A percentile compares a stretch with the other conserved stretches of the same genome.
Evolutionary conservation across 2,888 invertebrate species (phyloP).

Genomic region (Mimumesa dahlbomi): DNA sequence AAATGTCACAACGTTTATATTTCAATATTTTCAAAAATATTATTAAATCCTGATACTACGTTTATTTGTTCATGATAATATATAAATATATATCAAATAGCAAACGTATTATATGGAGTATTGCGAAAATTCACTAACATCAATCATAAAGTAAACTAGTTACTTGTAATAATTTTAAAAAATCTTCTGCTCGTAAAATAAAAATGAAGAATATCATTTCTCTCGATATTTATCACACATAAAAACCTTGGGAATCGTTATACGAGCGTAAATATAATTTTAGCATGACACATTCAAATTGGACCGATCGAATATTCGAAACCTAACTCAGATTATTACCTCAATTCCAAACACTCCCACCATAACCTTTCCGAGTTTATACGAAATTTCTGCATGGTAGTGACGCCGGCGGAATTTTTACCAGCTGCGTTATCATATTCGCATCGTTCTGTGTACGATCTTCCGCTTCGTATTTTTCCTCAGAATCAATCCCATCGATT

Average conservation of each 20-base stretch:
- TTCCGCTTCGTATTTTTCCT: conserved; percentile 10
- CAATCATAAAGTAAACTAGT: no score
- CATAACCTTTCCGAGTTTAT: conserved; percentile 31
- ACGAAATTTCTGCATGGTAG: conserved; percentile 11
- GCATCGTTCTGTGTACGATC: conserved; percentile 10
- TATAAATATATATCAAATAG: no score
- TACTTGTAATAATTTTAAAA: no score
- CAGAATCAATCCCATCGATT: conserved; percentile 6
- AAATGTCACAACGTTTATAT: no score
- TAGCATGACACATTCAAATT: background rate
- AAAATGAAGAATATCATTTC: background rate
- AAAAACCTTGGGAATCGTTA: no score
- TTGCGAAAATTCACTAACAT: no score
- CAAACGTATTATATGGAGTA: no score
- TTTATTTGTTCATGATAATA: no score
- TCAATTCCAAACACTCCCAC: conserved; percentile 10
- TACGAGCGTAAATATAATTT: conserved; percentile 7
- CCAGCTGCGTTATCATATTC: conserved; percentile 33
- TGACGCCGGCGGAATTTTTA: conserved; percentile 40
- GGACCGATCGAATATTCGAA: conserved; percentile 22
- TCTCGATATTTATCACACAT: no score
- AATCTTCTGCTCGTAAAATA: background rate
- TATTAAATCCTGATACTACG: no score
- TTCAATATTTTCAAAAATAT: no score
- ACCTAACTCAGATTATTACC: conserved; percentile 24